Conservation (phyloP, 92 coral and sea anemone genomes). For the Virgularia gustaviana region DNA sequence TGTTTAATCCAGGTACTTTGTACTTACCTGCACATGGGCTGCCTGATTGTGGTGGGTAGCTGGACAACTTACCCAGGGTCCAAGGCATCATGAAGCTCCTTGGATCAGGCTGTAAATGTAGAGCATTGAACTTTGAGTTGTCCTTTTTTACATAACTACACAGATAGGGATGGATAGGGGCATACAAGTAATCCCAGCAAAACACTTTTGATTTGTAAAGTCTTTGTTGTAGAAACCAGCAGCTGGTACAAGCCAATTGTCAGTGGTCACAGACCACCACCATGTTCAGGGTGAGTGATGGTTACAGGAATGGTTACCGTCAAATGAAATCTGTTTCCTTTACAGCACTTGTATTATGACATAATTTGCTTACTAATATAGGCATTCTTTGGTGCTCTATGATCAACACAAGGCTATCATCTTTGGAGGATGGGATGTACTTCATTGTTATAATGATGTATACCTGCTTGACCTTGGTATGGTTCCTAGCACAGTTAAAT, state of each 20-base stretch:
- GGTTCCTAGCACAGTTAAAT: neutral
- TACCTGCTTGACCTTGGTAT: constrained; percentile 70
- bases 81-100: neutral
- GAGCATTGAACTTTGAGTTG: no score
- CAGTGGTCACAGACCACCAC: constrained; percentile 65
- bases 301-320: neutral
- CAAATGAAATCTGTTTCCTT: neutral
- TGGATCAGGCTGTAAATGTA: no score
- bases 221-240: constrained; percentile 36
- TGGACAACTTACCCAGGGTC: neutral
- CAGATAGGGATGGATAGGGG: no score
- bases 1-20: constrained; percentile 64
- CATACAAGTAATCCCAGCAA: no score
- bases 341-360: neutral
- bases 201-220: no score
- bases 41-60: neutral
- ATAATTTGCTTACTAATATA: constrained; percentile 1
- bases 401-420: constrained; percentile 62
- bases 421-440: constrained; percentile 98
- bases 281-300: constrained; percentile 75
- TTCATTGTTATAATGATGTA: constrained; percentile 76
- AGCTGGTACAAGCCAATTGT: constrained; percentile 85
- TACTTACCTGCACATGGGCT: neutral
- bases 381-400: constrained; percentile 71
- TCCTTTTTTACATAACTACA: no score